Base-by-base conservation (phyloP, 2,113 vertebrate genomes). In the Plecotus auritus region DNA sequence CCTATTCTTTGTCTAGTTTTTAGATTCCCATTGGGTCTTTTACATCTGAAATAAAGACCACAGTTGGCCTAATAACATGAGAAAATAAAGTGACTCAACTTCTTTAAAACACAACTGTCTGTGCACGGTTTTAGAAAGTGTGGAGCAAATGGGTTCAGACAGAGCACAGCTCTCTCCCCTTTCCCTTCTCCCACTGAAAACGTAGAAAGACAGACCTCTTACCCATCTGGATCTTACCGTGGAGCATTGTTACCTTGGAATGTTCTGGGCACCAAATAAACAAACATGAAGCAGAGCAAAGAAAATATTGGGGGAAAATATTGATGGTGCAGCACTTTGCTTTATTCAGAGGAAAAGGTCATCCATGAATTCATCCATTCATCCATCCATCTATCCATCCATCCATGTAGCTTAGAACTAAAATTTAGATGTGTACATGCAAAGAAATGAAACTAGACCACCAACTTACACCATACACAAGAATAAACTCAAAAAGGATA, bases 31-130 rank as follows among this genome's bases (percentile, higher is more conserved):
- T 49, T 64, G 42, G 13, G 40, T 78, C 61, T 88, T 90, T 91
- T 73, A 49, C 10, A 28, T 45, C 32, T 88, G 42, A 95, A 22
- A 37, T 56, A 64, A 78, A 32, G 73, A 9, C 67, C 76, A 85
- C 5, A 59, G 0, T n/a, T 90, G 59, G 45, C 20, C 40, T 92
- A 72, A 77, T 26, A 96, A n/a, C 42, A 40, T 74, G 37, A 90
- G 74, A 91, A 88, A 91, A 90, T 49, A 35, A 83, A 85, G 35
- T 69, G 88, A 78, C 14, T 28, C 40, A 56, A 4, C 37, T 56
- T 70, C 32, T 94, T 89, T 28, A 80, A 95, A 95, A 88, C 49
- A 37, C 42, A 13, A 66, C 32, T 83, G 92, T 81, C 54, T 54
- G 37, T 40, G 1, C 10, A 40, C 54, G 26, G 22, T 77, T 88